Conservation (phyloP, 2,888 invertebrate species). For the Cremastinae sp. region DNA sequence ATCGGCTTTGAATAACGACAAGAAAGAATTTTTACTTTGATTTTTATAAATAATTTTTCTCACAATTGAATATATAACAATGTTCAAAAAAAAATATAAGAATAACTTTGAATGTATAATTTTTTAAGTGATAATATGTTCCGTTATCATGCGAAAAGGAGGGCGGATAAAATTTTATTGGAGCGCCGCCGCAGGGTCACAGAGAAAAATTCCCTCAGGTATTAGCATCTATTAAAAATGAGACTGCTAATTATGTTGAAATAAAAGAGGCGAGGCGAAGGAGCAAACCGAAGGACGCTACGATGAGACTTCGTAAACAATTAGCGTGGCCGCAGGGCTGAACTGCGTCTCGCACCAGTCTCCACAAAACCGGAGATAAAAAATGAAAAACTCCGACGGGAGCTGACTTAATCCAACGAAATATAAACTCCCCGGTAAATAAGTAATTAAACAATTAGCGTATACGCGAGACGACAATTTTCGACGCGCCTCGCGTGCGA, state of each 20-base stretch:
- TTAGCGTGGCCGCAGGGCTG: constrained; percentile 67
- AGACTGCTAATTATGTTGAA: constrained; percentile 57
- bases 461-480: constrained; percentile 25
- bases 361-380: constrained; percentile 67
- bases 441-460: constrained; percentile 77
- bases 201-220: constrained; percentile 6
- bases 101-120: too few relatives aligned
- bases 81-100: too few relatives aligned
- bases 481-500: background rate
- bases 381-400: constrained; percentile 69
- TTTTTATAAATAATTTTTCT: too few relatives aligned
- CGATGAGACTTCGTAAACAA: constrained; percentile 71
- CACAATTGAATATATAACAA: too few relatives aligned
- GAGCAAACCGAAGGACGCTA: constrained; percentile 45
- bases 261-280: constrained; percentile 28
- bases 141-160: too few relatives aligned
- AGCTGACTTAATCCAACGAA: constrained; percentile 67
- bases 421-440: constrained; percentile 72
- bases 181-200: background rate
- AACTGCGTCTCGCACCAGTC: constrained; percentile 47
- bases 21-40: too few relatives aligned
- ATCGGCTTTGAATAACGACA: too few relatives aligned
- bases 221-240: constrained; percentile 59
- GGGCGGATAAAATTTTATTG: background rate
- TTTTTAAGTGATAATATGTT: background rate